A percentile compares a stretch with the other conserved stretches of the same genome.
phyloP scores from a whole-genome alignment of 2,888 invertebrate species.

The Synergus gifuensis region DNA sequence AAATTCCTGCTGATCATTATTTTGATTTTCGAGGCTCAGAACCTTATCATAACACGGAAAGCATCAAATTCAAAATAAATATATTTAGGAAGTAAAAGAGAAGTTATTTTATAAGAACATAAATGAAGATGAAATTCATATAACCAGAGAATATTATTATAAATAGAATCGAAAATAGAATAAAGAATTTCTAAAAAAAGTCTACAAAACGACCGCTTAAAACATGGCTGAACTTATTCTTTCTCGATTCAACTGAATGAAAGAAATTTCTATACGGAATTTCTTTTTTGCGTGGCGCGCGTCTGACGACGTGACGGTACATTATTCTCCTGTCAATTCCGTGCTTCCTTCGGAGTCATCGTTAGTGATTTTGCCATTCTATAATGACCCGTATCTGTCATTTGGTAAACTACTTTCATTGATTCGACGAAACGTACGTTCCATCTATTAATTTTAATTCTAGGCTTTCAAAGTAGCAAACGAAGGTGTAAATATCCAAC shows the following conservation, averaged over 20 bases:
- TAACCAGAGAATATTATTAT: too few species aligned
- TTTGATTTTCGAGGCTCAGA: neutral
- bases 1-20: conserved; percentile 17
- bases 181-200: neutral
- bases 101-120: too few species aligned
- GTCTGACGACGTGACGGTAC: conserved; percentile 34
- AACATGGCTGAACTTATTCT: neutral
- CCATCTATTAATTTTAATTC: conserved; percentile 52
- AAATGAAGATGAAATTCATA: too few species aligned
- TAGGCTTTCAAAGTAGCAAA: conserved; percentile 28
- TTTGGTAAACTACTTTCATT: conserved; percentile 23
- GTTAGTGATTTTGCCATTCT: conserved; percentile 35
- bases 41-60: conserved; percentile 20
- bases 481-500: conserved; percentile 18
- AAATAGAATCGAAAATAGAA: neutral
- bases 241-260: neutral
- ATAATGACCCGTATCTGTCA: conserved; percentile 42
- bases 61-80: neutral
- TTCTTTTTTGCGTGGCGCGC: conserved; percentile 21
- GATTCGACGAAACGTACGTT: conserved; percentile 29
- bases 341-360: conserved; percentile 27
- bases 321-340: conserved; percentile 39
- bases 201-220: neutral
- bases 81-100: neutral
- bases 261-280: conserved; percentile 9